A percentile compares a stretch with the other conserved stretches of the same genome.
Evolutionary conservation across 2,797 vertebrate genomes (phyloP).

Genomic region (Clarias pachynema): DNA sequence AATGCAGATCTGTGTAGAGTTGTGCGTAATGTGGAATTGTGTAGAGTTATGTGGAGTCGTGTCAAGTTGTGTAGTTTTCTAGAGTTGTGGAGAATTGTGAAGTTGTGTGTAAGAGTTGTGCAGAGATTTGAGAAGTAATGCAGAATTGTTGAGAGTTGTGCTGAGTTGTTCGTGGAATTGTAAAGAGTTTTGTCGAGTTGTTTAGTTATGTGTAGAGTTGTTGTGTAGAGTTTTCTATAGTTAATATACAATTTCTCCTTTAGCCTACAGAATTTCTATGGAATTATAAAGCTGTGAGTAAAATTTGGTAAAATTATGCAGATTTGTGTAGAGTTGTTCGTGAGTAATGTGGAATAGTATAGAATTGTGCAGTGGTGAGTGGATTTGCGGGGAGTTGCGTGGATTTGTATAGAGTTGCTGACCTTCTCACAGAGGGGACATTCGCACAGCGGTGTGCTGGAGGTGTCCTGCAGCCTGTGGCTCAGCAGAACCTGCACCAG

Average conservation of each 20-base stretch:
- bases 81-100: background rate
- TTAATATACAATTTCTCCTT: background rate
- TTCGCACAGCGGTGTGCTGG: slow-evolving; percentile 61
- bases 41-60: background rate
- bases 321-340: background rate
- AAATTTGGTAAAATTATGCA: background rate
- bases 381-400: background rate
- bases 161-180: background rate
- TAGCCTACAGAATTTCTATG: background rate
- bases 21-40: background rate
- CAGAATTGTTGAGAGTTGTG: background rate
- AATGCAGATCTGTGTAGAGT: background rate
- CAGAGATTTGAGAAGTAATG: background rate
- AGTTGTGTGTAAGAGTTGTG: background rate
- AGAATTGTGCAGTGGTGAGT: background rate
- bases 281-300: background rate
- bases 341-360: background rate
- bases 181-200: background rate
- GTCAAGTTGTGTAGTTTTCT: background rate
- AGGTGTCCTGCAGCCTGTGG: slow-evolving; percentile 65
- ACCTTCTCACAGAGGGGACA: slow-evolving; percentile 63
- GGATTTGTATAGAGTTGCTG: slow-evolving; percentile 16
- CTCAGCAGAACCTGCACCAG: slow-evolving; percentile 71
- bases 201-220: background rate
- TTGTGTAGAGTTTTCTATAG: background rate